A percentile compares a stretch with the other conserved stretches of the same genome.
Conservation (phyloP, 2,797 vertebrate genomes). For the Morus bassanus region DNA sequence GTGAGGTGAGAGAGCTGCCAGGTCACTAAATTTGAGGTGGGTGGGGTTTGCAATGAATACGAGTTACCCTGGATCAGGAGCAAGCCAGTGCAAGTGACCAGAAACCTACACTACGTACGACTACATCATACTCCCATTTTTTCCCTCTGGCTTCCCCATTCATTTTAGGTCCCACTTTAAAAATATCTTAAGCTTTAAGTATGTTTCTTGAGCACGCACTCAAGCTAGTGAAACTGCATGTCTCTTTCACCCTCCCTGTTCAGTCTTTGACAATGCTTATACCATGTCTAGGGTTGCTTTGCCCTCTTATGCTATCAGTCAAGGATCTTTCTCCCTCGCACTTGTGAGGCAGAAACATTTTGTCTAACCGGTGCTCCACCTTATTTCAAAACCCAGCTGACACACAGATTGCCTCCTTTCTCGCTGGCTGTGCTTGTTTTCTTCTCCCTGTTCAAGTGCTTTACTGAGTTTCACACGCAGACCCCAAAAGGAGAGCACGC, state of each 20-base stretch:
- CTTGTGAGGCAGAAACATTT: background rate
- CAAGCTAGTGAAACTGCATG: fast-evolving
- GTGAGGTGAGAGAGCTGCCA: background rate
- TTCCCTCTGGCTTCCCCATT: background rate
- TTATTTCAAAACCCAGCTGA: background rate
- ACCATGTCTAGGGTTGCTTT: fast-evolving
- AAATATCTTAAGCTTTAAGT: background rate
- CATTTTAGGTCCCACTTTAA: background rate
- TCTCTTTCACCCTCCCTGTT: background rate
- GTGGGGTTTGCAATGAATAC: background rate
- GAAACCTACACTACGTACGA: fast-evolving
- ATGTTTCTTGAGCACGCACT: background rate
- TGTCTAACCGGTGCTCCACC: background rate
- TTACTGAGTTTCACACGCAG: background rate
- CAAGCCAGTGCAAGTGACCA: background rate
- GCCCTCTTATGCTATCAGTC: background rate
- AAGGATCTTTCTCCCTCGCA: background rate
- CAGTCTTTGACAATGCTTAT: background rate
- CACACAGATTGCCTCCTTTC: background rate
- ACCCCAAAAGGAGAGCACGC: background rate
- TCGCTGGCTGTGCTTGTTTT: background rate
- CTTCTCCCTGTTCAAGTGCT: background rate
- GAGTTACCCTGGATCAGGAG: fast-evolving
- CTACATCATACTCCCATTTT: background rate
- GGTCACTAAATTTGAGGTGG: fast-evolving